Evolutionary conservation across 2,888 invertebrate genomes (phyloP).

Genomic region (Hyppa rectilinea): DNA sequence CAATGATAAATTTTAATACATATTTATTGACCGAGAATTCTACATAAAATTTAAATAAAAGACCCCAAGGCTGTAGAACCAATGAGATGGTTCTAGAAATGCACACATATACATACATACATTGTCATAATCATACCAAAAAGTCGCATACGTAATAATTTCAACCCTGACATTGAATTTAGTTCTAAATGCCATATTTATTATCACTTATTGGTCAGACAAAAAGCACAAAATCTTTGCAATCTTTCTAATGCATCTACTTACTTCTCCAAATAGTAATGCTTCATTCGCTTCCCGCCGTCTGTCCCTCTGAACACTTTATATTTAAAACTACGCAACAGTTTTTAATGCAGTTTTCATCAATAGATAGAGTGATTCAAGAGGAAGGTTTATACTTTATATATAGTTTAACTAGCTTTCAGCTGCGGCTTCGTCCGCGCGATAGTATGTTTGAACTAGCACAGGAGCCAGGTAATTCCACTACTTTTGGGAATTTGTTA

Average conservation of each 20-base stretch:
- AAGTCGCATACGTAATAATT: constrained; percentile 23
- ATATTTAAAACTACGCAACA: too few species aligned
- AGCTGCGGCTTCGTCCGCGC: too few species aligned
- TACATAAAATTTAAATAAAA: constrained; percentile 24
- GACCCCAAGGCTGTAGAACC: constrained; percentile 34
- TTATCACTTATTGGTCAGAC: constrained; percentile 26
- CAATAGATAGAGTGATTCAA: too few species aligned
- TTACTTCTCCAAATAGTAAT: too few species aligned
- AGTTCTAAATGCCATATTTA: constrained; percentile 21
- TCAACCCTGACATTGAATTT: constrained; percentile 34
- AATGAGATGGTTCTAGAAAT: constrained; percentile 50
- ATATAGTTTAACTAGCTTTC: too few species aligned
- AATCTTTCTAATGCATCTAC: neutral
- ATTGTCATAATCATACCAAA: constrained; percentile 12
- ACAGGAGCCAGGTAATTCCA: too few species aligned
- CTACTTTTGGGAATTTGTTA: too few species aligned
- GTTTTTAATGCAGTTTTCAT: too few species aligned
- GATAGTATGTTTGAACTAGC: too few species aligned
- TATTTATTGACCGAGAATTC: constrained; percentile 13
- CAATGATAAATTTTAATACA: constrained; percentile 15
- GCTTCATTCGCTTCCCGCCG: too few species aligned
- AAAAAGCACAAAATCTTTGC: neutral
- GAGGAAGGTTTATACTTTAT: too few species aligned
- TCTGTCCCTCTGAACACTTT: too few species aligned
- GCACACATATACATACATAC: constrained; percentile 19